These are phyloP conservation scores for Asobara japonica DNA, from an alignment of 1,140 invertebrate species.

Conservation along the genomic window DNA sequence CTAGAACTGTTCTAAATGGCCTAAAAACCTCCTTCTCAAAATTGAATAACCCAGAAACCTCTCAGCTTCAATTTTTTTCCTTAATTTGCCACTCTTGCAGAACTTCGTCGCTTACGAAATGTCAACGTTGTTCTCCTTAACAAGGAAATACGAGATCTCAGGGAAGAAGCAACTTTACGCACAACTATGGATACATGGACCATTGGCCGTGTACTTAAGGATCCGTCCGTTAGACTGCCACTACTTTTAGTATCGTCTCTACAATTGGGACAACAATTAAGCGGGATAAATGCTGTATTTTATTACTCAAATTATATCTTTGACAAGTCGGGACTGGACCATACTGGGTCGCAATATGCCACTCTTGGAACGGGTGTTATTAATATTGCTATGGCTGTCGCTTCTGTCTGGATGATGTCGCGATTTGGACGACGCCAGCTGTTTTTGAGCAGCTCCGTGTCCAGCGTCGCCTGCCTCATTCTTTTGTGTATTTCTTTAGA, in stretches of 20 bases:
- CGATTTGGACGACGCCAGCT: conserved; percentile 68
- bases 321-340: conserved; percentile 71
- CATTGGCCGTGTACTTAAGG: conserved; percentile 67
- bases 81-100: conserved; percentile 46
- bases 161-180: conserved; percentile 60
- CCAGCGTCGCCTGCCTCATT: conserved; percentile 67
- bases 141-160: conserved; percentile 60
- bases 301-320: conserved; percentile 84
- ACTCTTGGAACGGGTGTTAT: conserved; percentile 77
- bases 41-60: background rate
- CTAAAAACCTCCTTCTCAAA: too few relatives aligned
- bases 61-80: background rate
- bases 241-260: conserved; percentile 77
- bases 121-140: conserved; percentile 48
- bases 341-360: conserved; percentile 71
- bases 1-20: too few relatives aligned
- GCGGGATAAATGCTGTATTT: conserved; percentile 89
- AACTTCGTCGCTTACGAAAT: conserved; percentile 54
- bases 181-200: conserved; percentile 63
- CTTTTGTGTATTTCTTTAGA: conserved; percentile 69
- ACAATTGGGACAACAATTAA: conserved; percentile 85
- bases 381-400: conserved; percentile 76
- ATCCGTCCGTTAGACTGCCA: conserved; percentile 71
- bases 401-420: conserved; percentile 72
- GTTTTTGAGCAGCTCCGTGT: conserved; percentile 69